A percentile compares a stretch with the other conserved stretches of the same genome.
Evolutionary conservation across 2,888 invertebrate genomes (phyloP).

Genomic region (Latrodectus hesperus): DNA sequence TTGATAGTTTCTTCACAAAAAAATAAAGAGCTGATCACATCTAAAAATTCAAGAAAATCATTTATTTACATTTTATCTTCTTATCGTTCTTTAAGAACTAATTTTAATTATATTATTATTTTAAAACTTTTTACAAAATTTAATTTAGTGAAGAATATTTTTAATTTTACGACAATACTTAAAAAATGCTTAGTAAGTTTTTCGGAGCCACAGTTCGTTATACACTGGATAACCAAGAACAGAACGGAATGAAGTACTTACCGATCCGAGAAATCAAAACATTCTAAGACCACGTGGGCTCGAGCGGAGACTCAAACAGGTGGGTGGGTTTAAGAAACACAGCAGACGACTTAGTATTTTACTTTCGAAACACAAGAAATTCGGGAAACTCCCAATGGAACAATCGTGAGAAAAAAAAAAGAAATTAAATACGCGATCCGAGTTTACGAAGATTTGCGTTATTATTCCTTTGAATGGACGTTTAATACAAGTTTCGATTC

Average conservation of each 20-base stretch:
- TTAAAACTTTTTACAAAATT: too few relatives aligned
- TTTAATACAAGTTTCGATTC: neutral
- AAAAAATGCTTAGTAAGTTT: too few relatives aligned
- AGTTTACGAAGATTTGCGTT: constrained; percentile 11
- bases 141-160: too few relatives aligned
- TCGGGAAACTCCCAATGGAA: neutral
- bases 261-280: constrained; percentile 33
- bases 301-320: constrained; percentile 25
- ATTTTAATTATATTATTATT: too few relatives aligned
- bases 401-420: neutral
- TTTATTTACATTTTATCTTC: too few relatives aligned
- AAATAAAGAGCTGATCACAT: too few relatives aligned
- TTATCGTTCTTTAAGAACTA: too few relatives aligned
- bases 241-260: constrained; percentile 21
- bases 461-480: constrained; percentile 10
- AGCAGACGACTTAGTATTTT: constrained; percentile 7
- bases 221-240: neutral
- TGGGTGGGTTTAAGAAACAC: constrained; percentile 23
- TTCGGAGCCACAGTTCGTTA: neutral
- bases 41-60: too few relatives aligned
- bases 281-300: constrained; percentile 42
- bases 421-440: neutral
- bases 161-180: too few relatives aligned
- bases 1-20: too few relatives aligned
- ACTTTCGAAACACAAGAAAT: neutral